Evolutionary conservation across 2,888 invertebrate species (phyloP), one percentile per base, ranked within the genome.

Genomic region (Bruchidius siliquastri): DNA sequence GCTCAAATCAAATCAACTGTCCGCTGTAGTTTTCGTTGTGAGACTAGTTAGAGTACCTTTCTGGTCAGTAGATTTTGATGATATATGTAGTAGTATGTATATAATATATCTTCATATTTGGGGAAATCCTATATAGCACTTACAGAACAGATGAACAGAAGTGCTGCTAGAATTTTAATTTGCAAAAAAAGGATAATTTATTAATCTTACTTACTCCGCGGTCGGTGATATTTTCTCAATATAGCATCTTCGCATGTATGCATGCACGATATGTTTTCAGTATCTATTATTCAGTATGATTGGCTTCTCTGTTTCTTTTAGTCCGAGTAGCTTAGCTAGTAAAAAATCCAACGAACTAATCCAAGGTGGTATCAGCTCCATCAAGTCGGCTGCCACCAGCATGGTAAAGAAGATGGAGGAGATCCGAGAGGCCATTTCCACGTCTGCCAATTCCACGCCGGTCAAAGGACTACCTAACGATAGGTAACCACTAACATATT

Each of bases 381-480:
- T 96, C 67, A 96, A 95, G 85, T 94, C 93, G 20, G 95, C 94
- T 0, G 95, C 96, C 0, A 95, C 92, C 0, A 93, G 93, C 68
- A 91, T 96, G 84, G 95, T 92, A 22, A 96, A 95, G 83, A 96
- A 96, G 83, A 92, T 96, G 81, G 96, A 96, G 83, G 96, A 96
- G 85, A 93, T 96, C 85, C 96, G 96, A 84, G 96, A 96, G 85
- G 95, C 94, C 22, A 95, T 96, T 80, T 95, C 95, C 0, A 94
- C 94, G 0, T 83, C 84, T 22, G 82, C 85, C 2, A 95, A 93
- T 78, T 93, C 94, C n/a, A 95, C 95, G 13, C 96, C 96, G 0
- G 93, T 94, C 2, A 95, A 95, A 85, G 68, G 88, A 87, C 74
- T 49, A 49, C 49, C 49, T 4, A 49, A 18, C 18, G 49, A 49